A percentile compares a stretch with the other conserved stretches of the same genome.
Evolutionary conservation across 2,888 invertebrate species (phyloP).

Genomic region (Hyles lineata): DNA sequence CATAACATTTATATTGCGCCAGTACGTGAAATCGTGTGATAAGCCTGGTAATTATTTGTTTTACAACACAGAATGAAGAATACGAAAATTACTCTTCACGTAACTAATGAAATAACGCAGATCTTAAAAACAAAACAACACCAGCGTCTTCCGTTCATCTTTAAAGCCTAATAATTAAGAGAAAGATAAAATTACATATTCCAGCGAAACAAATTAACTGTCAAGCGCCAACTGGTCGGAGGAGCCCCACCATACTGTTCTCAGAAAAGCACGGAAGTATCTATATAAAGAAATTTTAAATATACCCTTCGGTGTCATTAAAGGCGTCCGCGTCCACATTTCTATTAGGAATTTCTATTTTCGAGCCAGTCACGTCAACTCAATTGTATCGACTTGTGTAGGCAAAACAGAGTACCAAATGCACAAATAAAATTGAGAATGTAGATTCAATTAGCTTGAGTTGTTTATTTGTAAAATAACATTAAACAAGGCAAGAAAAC

Average conservation of each 20-base stretch:
- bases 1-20: no score
- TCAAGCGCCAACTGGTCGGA: conserved; percentile 10
- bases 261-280: conserved; percentile 10
- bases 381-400: not conserved
- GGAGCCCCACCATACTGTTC: conserved; percentile 10
- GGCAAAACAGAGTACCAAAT: not conserved
- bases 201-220: conserved; percentile 1
- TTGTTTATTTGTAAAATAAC: no score
- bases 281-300: conserved; percentile 22
- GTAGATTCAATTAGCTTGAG: no score
- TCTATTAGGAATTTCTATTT: conserved; percentile 18
- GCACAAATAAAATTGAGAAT: not conserved
- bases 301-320: conserved; percentile 10
- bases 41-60: no score
- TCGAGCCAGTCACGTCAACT: conserved; percentile 2
- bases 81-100: no score
- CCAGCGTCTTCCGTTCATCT: not conserved
- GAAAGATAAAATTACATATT: conserved; percentile 5
- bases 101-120: no score
- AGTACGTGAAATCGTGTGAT: no score
- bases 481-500: no score
- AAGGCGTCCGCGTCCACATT: conserved; percentile 8
- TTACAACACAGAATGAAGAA: no score
- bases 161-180: not conserved
- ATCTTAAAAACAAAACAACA: no score